Base-by-base conservation (phyloP, 2,888 invertebrate species). In the Drosophila lacicola region DNA sequence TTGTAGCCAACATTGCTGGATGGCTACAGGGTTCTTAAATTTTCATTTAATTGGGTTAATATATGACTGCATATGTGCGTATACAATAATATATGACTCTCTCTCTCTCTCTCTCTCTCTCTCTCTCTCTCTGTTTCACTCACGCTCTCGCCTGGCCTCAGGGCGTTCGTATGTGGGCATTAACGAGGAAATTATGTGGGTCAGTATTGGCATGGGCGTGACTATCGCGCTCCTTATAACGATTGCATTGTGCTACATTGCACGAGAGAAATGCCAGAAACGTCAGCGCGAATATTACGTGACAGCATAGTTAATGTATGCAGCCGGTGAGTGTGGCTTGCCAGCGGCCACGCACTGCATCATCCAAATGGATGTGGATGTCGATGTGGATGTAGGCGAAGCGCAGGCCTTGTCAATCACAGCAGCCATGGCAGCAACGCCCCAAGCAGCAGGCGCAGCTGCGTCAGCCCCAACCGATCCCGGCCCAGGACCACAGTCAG, bases 121-220 rank as follows among this genome's bases (percentile, higher is more conserved):
- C 19, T 1, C 2, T 19, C 34, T 36, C 9, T 19, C 19, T 49
- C 17, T 2, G 0, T 33, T 14, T 2, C 41, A 6, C 41, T 53
- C 25, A 37, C 45, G 29, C 19, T 41, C 19, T 39, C 17, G 45
- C 5, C 61, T 34, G 14, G n/a, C 19, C 14, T 11, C 93, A 97
- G 97, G 96, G 63, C 95, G 96, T 85, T 96, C 96, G 33, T 96
- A 96, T 90, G 96, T 96, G 86, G 96, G 96, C 65, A 96, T 97
- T 92, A 97, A 97, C 92, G 96, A 97, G 91, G 96, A 96, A 92
- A 96, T 97, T 81, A 97, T 97, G 90, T 97, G 96, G 96, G 96
- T 96, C 89, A 96, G 96, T 93, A 96, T 97, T 91, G 96, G 96
- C 57, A 92, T 92, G 92, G 92, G 92, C 57, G 91, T 91, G 17